Base-by-base conservation (phyloP, 2,888 invertebrate species). In the Caenorhabditis drosophilae region DNA sequence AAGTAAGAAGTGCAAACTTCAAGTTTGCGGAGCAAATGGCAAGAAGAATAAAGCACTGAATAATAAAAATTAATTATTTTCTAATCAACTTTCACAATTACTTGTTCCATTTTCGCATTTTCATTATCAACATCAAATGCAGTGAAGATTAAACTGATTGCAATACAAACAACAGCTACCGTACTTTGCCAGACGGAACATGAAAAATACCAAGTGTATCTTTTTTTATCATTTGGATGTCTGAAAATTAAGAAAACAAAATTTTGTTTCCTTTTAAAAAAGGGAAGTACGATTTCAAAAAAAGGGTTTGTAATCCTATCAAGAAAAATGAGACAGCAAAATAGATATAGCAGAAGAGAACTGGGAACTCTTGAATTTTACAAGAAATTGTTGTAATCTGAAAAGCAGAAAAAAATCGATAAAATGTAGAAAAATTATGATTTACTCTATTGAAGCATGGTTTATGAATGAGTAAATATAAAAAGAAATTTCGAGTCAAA, bases 151-250 rank as follows among this genome's bases (percentile, higher is more conserved):
- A 75, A 31, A 2, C 73, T 55, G 11, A 66, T 36, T 2, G 67
- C 67, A 1, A 68, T 62, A 52, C 62, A 64, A 1, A 62, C 31
- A 9, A 59, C 64, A 1, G 64, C 67, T 1, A 70, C 45, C 15
- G 56, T 25, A 15, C 62, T 67, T 50, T 75, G 75, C 75, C 75
- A 75, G 15, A 75, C 62, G 0, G 70, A 71, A 36, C 70, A 75
- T 0, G 67, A 47, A 1, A 67, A 16, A 23, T 63, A 63, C 61
- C 71, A 71, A 3, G 50, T 45, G 40, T 61, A 57, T 1, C 56
- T 52, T 7, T 18, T 7, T 44, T 67, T 67, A 20, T 67, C 67
- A 0, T 26, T 36, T 7, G 60, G 56, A 27, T 53, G 56, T 42
- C 67, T 67, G 41, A 22, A 56, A 44, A 15, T 23, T 31, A 20